Conservation (phyloP, 2,113 vertebrate genomes). For the Ramphastos sulfuratus region DNA sequence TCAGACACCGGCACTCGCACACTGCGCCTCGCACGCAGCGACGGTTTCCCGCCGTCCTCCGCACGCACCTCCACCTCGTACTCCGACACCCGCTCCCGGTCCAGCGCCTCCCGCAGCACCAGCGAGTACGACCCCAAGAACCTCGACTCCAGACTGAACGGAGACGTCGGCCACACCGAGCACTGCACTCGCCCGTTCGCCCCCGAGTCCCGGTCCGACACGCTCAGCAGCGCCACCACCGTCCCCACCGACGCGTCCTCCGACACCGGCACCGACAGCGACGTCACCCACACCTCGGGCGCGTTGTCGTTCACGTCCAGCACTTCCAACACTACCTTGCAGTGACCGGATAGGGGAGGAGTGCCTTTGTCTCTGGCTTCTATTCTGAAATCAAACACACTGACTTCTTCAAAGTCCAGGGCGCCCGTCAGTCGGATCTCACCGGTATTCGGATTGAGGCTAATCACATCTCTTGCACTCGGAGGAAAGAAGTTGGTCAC, state of each 20-base stretch:
- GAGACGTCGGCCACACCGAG: no score
- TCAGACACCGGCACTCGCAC: no score
- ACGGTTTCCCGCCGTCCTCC: not conserved
- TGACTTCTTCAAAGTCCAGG: not conserved
- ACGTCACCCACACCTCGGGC: constrained; percentile 64
- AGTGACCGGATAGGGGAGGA: no score
- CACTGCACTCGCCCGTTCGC: no score
- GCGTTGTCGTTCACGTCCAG: no score
- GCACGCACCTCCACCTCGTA: constrained; percentile 2
- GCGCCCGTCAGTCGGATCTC: not conserved
- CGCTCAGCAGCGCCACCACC: no score
- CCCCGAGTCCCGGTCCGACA: no score
- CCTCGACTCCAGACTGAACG: constrained; percentile 28
- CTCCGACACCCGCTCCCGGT: constrained; percentile 77
- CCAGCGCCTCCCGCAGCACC: constrained; percentile 63
- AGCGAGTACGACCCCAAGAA: constrained; percentile 69
- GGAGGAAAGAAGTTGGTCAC: no score
- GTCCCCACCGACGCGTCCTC: no score
- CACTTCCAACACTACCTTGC: no score
- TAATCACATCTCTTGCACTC: not conserved
- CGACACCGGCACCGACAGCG: constrained; percentile 63
- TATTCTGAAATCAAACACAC: not conserved
- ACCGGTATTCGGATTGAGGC: not conserved
- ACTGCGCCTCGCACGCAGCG: no score
- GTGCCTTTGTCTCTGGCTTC: no score